These are phyloP conservation scores for Adrianichthys oophorus DNA, from an alignment of 2,797 vertebrate species.

Conservation along the genomic window DNA sequence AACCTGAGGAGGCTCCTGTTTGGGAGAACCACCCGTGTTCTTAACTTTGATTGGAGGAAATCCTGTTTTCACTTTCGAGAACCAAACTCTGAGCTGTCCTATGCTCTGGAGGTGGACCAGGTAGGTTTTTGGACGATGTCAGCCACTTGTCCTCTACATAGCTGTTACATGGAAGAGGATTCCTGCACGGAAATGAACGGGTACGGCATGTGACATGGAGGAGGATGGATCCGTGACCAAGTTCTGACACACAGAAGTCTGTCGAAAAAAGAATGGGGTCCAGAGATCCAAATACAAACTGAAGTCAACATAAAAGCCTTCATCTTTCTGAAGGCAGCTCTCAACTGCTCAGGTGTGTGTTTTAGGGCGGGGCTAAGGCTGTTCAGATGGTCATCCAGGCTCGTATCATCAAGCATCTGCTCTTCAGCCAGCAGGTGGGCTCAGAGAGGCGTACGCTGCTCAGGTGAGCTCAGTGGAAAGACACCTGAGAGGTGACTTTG, in stretches of 20 bases:
- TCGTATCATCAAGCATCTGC: conserved; percentile 79
- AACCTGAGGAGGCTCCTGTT: conserved; percentile 80
- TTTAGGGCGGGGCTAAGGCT: conserved; percentile 78
- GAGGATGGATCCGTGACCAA: too few relatives aligned
- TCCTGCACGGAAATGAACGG: too few relatives aligned
- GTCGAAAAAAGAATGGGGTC: too few relatives aligned
- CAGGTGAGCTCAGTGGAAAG: conserved; percentile 68
- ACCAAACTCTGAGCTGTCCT: conserved; percentile 73
- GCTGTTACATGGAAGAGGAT: too few relatives aligned
- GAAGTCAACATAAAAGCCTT: too few relatives aligned
- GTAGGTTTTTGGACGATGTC: conserved; percentile 55
- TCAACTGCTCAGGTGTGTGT: conserved; percentile 35
- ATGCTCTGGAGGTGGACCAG: conserved; percentile 76
- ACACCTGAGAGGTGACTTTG: background rate
- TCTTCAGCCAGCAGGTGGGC: conserved; percentile 69
- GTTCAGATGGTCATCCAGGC: conserved; percentile 87
- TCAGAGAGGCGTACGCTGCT: conserved; percentile 51
- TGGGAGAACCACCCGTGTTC: conserved; percentile 63
- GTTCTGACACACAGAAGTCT: too few relatives aligned
- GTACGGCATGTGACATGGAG: too few relatives aligned
- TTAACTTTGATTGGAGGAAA: conserved; percentile 81
- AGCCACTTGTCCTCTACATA: too few relatives aligned
- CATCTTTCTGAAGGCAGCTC: background rate
- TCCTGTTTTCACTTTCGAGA: conserved; percentile 79
- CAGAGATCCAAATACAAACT: too few relatives aligned